phyloP scores from a whole-genome alignment of 92 coral and sea anemone species.

The Porites divaricata region DNA sequence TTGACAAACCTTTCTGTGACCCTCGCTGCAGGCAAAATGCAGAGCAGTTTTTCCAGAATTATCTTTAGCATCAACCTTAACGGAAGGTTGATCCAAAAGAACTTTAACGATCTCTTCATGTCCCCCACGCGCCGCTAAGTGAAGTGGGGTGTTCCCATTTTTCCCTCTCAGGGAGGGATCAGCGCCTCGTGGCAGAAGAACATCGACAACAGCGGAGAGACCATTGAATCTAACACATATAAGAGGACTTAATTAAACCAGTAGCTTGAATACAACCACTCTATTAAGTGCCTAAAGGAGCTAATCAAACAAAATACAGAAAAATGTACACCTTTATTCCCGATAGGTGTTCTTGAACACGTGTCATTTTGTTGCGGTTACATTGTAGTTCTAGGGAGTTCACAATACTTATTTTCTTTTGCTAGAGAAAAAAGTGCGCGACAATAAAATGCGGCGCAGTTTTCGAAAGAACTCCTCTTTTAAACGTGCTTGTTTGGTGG shows the following conservation, averaged over 20 bases:
- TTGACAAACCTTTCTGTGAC: conserved; percentile 48
- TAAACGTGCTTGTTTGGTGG: too few species aligned
- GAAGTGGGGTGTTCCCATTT: conserved; percentile 69
- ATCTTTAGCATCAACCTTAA: conserved; percentile 60
- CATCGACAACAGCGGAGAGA: conserved; percentile 56
- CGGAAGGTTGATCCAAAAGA: conserved; percentile 40
- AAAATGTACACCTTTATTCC: too few species aligned
- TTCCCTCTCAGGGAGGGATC: conserved; percentile 44
- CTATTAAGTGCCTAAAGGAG: too few species aligned
- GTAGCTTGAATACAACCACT: too few species aligned
- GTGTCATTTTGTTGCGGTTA: too few species aligned
- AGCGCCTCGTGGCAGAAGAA: conserved; percentile 70
- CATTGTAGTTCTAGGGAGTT: too few species aligned
- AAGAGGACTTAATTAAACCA: neutral
- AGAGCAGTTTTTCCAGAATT: conserved; percentile 63
- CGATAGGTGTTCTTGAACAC: too few species aligned
- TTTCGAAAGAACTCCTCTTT: too few species aligned
- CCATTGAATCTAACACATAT: conserved; percentile 58
- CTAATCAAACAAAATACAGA: too few species aligned
- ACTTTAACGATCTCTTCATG: conserved; percentile 59
- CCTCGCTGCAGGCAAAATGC: conserved; percentile 72
- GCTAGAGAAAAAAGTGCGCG: too few species aligned
- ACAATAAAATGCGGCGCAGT: too few species aligned
- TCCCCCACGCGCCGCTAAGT: conserved; percentile 74
- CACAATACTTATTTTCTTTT: too few species aligned